Base-by-base conservation (phyloP, 1,140 invertebrate species). In the Bombus huntii region DNA sequence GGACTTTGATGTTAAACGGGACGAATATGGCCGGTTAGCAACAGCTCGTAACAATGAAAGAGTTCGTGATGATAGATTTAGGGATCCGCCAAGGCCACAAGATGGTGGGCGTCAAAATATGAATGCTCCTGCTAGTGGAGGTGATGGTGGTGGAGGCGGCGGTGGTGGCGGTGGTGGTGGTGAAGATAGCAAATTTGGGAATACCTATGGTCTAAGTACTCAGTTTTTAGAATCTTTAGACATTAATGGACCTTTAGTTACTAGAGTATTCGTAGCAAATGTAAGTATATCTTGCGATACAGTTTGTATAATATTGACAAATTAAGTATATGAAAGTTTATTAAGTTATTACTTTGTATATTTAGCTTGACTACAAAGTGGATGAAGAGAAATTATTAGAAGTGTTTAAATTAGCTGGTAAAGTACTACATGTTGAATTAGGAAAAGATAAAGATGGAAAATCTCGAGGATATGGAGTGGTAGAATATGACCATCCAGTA, bases 241-340 rank as follows among this genome's bases (percentile, higher is more conserved):
- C 92, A 99, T 99, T 86, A 97, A 98, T 92, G 98, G 98, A 88
- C 98, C 99, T 85, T 96, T 99, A 87, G 97, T 98, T 86, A 98
- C 98, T 92, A 97, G 98, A 95, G 97, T 99, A 72, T 99, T 99
- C 97, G 98, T 99, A 87, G 98, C 99, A 88, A 99, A 99, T 97
- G 98, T 99, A 97, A 98, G 97, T 98, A 95, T 44, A 39, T 22
- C 6, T 81, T 82, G 18, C 18, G n/a, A 18, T 28, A 73, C 9
- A 62, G 34, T 44, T 22, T 53, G 4, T 28, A 8, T 13, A 28
- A 42, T 28, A 72, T 18, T 28, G 3, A 18, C 18, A 15, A 44
- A 39, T 25, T 37, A 22, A 76, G n/a, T 44, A 39, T 47, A 13
- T 34, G 25, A 22, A 79, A 57, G 9, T 47, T 5, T 47, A 37